phyloP scores from a whole-genome alignment of 2,113 vertebrate genomes.

The Tylochromis polylepis region DNA sequence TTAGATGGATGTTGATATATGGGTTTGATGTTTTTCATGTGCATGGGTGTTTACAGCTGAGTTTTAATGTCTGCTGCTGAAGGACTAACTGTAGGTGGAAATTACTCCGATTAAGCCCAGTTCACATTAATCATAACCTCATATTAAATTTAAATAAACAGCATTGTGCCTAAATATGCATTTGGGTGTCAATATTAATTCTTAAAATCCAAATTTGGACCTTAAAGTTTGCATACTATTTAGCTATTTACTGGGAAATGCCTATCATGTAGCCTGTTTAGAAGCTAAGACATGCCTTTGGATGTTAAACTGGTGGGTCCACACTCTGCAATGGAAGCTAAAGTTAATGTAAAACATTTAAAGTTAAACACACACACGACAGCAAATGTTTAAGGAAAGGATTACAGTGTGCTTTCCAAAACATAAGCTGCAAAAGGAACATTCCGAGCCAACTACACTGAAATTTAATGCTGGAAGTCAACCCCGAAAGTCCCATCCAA shows the following conservation, averaged over 20 bases:
- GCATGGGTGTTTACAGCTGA: slow-evolving; percentile 56
- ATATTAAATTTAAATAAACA: background rate
- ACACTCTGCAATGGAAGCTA: background rate
- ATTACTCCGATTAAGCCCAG: background rate
- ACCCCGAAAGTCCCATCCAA: background rate
- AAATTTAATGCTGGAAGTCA: background rate
- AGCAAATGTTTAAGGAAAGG: background rate
- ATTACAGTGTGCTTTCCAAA: background rate
- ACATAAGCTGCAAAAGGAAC: background rate
- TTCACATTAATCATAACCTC: background rate
- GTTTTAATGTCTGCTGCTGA: slow-evolving; percentile 51
- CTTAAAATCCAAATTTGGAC: background rate
- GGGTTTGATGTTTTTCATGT: slow-evolving; percentile 37
- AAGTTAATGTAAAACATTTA: background rate
- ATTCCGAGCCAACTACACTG: background rate
- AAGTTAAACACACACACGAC: background rate
- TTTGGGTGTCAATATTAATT: background rate
- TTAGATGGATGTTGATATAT: slow-evolving; percentile 66
- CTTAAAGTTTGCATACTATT: background rate
- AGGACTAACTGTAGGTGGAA: slow-evolving; percentile 4
- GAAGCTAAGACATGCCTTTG: background rate
- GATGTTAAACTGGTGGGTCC: background rate
- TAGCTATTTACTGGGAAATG: background rate
- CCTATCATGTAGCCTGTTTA: background rate
- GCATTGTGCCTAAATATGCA: background rate